Base-by-base conservation (phyloP, 2,797 vertebrate species). In the Thamnophis elegans region DNA sequence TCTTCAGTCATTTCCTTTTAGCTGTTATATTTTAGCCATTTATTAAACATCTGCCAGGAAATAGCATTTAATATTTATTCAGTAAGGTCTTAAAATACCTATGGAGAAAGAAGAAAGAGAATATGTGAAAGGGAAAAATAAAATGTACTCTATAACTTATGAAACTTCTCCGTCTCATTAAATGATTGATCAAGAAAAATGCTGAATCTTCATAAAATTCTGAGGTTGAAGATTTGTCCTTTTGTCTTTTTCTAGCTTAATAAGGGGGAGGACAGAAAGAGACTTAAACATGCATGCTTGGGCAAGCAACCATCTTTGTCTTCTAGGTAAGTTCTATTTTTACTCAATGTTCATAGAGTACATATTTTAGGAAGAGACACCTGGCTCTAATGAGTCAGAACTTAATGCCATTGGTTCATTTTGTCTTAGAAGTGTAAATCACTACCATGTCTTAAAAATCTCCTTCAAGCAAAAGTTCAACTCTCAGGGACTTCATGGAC, bases 1-100 rank as follows among this genome's bases (percentile, higher is more conserved):
- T 88, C 7, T n/a, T 78, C 56, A 32, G 55, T 88, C 28, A 88
- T 36, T 51, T 58, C 28, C 20, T 88, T 22, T 32, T 12, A 54
- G 32, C 55, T 56, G 42, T 78, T 87, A 93, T 51, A 56, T 82
- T 92, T 92, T 85, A 92, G 88, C 5, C 28, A 26, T 86, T 62
- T 82, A 85, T 65, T 88, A 87, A 88, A 58, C 22, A 82, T 92
- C 68, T 65, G 65, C 56, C 65, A 90, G 53, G 13, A 86, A 58
- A 90, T 56, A n/a, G 32, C 51, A 60, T 93, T 54, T 78, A 88
- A 62, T 93, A 93, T 88, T 90, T 88, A 92, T 90, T 90, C 65
- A 88, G 51, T 58, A 55, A 85, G 56, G 26, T 82, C 82, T 85
- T 93, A 90, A 90, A 90, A 90, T 90, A 88, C 20, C 62, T 22